Conservation (phyloP, 2,888 invertebrate genomes). For the Cylloceria caligata region DNA sequence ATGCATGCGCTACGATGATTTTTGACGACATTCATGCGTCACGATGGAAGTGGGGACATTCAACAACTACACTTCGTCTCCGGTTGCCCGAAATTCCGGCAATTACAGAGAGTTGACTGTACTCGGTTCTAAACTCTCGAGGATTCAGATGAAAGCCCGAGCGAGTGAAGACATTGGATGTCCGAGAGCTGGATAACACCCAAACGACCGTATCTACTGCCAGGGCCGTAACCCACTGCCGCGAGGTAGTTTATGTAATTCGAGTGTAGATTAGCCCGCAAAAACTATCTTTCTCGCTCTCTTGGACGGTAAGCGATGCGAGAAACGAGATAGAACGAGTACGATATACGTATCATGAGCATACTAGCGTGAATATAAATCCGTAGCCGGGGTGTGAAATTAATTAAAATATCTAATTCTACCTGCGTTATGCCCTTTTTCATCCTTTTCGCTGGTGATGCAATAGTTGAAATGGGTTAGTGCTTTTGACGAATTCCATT, state of each 20-base stretch:
- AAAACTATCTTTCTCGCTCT: constrained; percentile 14
- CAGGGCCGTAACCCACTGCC: constrained; percentile 32
- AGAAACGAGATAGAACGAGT: constrained; percentile 33
- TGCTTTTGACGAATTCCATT: not conserved
- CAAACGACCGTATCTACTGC: constrained; percentile 59
- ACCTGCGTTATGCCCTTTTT: not conserved
- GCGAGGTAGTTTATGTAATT: constrained; percentile 52
- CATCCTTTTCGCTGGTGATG: not conserved
- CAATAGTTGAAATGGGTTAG: not conserved
- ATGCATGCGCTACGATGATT: constrained; percentile 4
- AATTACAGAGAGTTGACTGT: not conserved
- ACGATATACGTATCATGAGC: constrained; percentile 4
- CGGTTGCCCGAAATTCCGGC: not conserved
- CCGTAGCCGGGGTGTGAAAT: constrained; percentile 8
- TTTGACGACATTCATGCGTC: constrained; percentile 15
- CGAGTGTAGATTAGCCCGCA: constrained; percentile 52
- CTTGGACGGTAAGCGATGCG: constrained; percentile 18
- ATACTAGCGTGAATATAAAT: constrained; percentile 24
- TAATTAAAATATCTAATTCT: constrained; percentile 30
- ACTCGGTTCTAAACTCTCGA: constrained; percentile 1
- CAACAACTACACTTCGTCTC: not conserved
- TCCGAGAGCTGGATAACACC: constrained; percentile 54
- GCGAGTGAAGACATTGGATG: constrained; percentile 27
- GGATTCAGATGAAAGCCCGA: not conserved
- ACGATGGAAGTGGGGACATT: constrained; percentile 1